These are phyloP conservation scores for Poecilus cupreus DNA, from an alignment of 2,888 invertebrate genomes.

Conservation along the genomic window DNA sequence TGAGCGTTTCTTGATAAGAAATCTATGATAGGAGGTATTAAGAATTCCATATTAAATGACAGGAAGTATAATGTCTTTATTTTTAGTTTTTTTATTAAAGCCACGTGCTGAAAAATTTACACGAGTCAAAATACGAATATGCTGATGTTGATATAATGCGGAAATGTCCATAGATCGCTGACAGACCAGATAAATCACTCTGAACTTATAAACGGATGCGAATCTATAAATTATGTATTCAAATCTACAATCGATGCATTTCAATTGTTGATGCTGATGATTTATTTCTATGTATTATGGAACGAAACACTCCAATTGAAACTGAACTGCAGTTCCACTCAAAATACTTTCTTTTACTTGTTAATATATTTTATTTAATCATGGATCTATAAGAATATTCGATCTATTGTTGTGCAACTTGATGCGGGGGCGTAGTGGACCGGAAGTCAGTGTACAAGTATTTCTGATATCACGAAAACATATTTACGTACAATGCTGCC, in stretches of 20 bases:
- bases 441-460: neutral
- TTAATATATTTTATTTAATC: too few relatives aligned
- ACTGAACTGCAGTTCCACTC: neutral
- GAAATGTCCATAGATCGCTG: slow-evolving; percentile 20
- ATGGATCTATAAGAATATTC: neutral
- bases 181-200: slow-evolving; percentile 43
- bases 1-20: neutral
- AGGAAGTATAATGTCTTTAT: neutral
- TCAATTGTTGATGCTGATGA: slow-evolving; percentile 39
- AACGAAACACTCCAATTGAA: slow-evolving; percentile 8
- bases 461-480: slow-evolving; percentile 8
- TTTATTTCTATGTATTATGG: slow-evolving; percentile 23
- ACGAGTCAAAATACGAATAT: slow-evolving; percentile 37
- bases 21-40: neutral
- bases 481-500: neutral
- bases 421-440: neutral
- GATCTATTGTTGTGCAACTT: too few relatives aligned
- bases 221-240: slow-evolving; percentile 39
- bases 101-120: slow-evolving; percentile 33
- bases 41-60: neutral
- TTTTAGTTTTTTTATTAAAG: slow-evolving; percentile 22
- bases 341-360: too few relatives aligned
- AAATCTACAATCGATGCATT: slow-evolving; percentile 23
- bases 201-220: neutral
- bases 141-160: neutral